phyloP scores from a whole-genome alignment of 2,113 vertebrate genomes.

The Leiothrix lutea region DNA sequence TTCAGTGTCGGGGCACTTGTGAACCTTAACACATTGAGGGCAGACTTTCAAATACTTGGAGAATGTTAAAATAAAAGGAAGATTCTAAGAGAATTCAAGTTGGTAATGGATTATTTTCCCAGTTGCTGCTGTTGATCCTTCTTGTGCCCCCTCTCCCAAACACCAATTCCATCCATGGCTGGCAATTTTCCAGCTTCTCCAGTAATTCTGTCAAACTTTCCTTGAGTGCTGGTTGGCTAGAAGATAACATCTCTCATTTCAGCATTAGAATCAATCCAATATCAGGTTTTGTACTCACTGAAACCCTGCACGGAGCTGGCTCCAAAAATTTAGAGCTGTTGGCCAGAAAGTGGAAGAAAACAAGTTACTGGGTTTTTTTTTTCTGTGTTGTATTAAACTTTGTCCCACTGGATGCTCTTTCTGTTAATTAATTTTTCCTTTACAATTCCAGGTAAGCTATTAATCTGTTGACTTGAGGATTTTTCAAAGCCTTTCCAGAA shows the following conservation, averaged over 20 bases:
- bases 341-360: not conserved
- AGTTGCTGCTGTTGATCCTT: not conserved
- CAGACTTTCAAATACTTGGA: not conserved
- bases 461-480: slow-evolving; percentile 22
- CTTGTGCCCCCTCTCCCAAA: not conserved
- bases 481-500: slow-evolving; percentile 32
- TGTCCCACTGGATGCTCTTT: not conserved
- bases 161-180: not conserved
- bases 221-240: not conserved
- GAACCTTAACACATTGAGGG: not conserved
- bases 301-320: not conserved
- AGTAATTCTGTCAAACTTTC: not conserved
- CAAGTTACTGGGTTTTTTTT: not conserved
- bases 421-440: slow-evolving; percentile 41
- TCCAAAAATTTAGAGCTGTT: not conserved
- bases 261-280: slow-evolving; percentile 25
- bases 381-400: not conserved
- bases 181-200: not conserved
- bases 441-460: slow-evolving; percentile 7
- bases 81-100: not conserved
- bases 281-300: not conserved
- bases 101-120: not conserved
- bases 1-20: not conserved
- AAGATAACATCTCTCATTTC: not conserved
- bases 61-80: not conserved